Evolutionary conservation across 2,797 vertebrate species (phyloP).

Genomic region (Lagorchestes hirsutus): DNA sequence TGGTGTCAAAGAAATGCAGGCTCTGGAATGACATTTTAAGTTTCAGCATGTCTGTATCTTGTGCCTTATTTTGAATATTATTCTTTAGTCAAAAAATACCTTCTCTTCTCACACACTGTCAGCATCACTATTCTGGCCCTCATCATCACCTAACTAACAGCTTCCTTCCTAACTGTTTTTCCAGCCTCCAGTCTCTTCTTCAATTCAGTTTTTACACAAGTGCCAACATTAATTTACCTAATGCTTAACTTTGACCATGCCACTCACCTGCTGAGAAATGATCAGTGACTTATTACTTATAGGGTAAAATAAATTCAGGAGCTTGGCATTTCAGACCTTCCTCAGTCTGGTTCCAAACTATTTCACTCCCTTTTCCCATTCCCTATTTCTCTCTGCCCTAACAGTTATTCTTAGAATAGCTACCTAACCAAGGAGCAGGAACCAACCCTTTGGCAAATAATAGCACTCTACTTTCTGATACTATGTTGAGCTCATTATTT

Average conservation of each 20-base stretch:
- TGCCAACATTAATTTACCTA: not conserved
- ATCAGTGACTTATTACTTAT: not conserved
- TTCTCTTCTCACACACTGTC: not conserved
- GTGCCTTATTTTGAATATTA: constrained; percentile 29
- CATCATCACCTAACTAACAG: not conserved
- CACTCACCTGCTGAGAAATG: not conserved
- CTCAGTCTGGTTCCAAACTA: not conserved
- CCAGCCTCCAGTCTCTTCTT: not conserved
- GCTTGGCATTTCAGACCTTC: not conserved
- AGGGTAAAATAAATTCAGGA: not conserved
- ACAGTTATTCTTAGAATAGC: not conserved
- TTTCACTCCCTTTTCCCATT: not conserved
- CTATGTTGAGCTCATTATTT: not conserved
- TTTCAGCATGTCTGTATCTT: constrained; percentile 13
- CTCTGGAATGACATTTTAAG: not conserved
- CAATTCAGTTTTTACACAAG: not conserved
- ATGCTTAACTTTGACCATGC: not conserved
- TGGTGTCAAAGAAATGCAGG: not conserved
- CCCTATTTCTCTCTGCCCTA: not conserved
- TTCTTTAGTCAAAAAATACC: constrained; percentile 17
- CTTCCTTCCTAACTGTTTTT: not conserved
- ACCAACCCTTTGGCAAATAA: not conserved
- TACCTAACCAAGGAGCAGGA: not conserved
- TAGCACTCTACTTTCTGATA: not conserved
- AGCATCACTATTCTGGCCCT: not conserved